A percentile compares a stretch with the other conserved stretches of the same genome.
These are phyloP conservation scores for Diarsia mendica DNA, from an alignment of 2,888 invertebrate species.

Conservation along the genomic window DNA sequence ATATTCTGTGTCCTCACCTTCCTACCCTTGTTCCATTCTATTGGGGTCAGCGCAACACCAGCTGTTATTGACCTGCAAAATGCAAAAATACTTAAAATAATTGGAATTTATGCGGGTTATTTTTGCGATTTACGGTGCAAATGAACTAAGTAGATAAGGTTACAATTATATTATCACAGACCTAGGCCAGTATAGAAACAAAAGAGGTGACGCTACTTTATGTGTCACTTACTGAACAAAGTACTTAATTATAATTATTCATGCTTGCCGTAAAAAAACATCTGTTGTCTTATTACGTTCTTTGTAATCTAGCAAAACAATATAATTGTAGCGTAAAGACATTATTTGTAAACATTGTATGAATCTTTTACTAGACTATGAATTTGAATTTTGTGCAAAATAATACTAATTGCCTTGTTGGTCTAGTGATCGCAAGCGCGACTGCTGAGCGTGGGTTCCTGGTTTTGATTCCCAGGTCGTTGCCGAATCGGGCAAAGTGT, in stretches of 20 bases:
- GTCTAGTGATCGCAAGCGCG: too few relatives aligned
- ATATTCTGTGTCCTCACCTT: too few relatives aligned
- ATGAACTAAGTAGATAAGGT: neutral
- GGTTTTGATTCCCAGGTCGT: too few relatives aligned
- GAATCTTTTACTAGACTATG: neutral
- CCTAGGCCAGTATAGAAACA: neutral
- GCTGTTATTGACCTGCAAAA: neutral
- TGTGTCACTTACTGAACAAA: neutral
- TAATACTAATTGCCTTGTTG: too few relatives aligned
- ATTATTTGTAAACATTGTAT: slow-evolving; percentile 3
- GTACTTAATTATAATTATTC: neutral
- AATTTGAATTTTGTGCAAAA: too few relatives aligned
- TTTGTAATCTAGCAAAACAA: slow-evolving; percentile 1
- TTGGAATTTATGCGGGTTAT: neutral
- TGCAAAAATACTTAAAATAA: neutral
- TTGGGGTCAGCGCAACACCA: too few relatives aligned
- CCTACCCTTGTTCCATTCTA: too few relatives aligned
- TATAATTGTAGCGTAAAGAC: neutral
- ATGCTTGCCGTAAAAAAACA: slow-evolving; percentile 7
- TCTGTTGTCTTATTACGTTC: neutral
- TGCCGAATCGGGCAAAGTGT: too few relatives aligned
- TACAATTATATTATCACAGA: neutral
- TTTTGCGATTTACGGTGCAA: neutral
- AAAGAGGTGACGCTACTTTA: slow-evolving; percentile 1
- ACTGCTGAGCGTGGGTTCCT: too few relatives aligned